Evolutionary conservation across 2,797 vertebrate genomes (phyloP), one percentile per base, ranked within the genome.

Genomic region (Tragopan temminckii): DNA sequence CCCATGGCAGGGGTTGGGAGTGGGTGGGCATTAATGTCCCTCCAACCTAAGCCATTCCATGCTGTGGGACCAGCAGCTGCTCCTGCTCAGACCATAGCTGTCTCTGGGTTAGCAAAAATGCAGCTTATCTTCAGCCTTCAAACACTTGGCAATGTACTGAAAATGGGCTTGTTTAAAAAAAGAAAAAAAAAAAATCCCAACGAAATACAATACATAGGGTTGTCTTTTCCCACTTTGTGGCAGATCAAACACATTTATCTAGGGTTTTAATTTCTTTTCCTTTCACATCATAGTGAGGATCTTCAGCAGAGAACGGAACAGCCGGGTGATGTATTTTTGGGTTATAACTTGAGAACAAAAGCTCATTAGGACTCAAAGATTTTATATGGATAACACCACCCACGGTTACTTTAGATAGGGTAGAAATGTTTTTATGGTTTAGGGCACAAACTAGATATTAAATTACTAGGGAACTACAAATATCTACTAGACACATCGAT

Each of bases 331-430:
- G 13, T 97, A 96, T 97, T 97, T 97, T 97, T 96, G 94, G 92
- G 94, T 95, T 96, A 97, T 95, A 96, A 95, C 94, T 95, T 95
- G 96, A 95, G 94, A 97, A 95, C 94, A 94, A 97, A 97, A 96
- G 94, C 95, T 97, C 95, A 96, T 95, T 96, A 97, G 95, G 95
- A 96, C 93, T 96, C 94, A 94, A 96, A 97, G 95, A 96, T 96
- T 97, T 93, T 95, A 97, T 95, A 97, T 92, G 94, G 94, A 95
- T 96, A 96, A 97, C 94, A 95, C 94, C 95, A 95, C 93, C 95
- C 95, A 96, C 96, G 93, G 95, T 97, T 97, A 97, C 94, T 96
- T 95, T 96, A 96, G 94, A 95, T 96, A 97, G 94, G 96, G 95
- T 95, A 95, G 94, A 96, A 95, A 97, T 94, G 95, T 95, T 94